Base-by-base conservation (phyloP, 1,140 invertebrate genomes). In the Limonius californicus region DNA sequence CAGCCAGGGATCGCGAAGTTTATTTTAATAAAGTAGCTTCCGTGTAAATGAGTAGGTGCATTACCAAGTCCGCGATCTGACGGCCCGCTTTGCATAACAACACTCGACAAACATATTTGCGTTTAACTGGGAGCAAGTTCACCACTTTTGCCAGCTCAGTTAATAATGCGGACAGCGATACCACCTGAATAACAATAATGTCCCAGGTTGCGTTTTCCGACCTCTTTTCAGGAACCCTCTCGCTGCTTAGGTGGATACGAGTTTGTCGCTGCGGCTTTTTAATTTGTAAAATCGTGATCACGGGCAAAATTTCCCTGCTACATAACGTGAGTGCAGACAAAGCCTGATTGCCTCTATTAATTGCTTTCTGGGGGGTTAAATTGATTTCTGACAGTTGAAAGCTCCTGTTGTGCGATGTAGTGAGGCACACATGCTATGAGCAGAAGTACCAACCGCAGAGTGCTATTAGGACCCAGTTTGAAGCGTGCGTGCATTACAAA, bases 361-460 rank as follows among this genome's bases (percentile, higher is more conserved):
- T 50, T 50, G 45, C 45, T 50, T 50, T 50, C 45, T 50, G 45
- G 45, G n/a, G 15, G 14, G 45, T 18, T 50, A 50, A 50, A 50
- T 50, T 50, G 45, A 50, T 50, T 50, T 50, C 45, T 50, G 45
- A 50, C 45, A 50, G 45, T 50, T 50, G 45, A 50, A 50, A 50
- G 45, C 45, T 50, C 16, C 45, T 50, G 45, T 50, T 19, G 45
- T 50, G 16, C 45, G 16, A 19, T 50, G 45, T 50, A 50, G 45
- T 50, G 45, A 50, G 16, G 20, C 45, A 50, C 45, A 50, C 45
- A 50, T 50, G 45, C 20, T 50, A 50, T 19, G 20, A 50, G 16
- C 45, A 50, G 45, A 50, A 50, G 45, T 50, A 50, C 45, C 45
- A 50, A 50, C 45, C 45, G 45, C 45, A 50, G 45, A 50, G 45